Evolutionary conservation across 2,888 invertebrate species (phyloP).

Genomic region (Brenthis daphne): DNA sequence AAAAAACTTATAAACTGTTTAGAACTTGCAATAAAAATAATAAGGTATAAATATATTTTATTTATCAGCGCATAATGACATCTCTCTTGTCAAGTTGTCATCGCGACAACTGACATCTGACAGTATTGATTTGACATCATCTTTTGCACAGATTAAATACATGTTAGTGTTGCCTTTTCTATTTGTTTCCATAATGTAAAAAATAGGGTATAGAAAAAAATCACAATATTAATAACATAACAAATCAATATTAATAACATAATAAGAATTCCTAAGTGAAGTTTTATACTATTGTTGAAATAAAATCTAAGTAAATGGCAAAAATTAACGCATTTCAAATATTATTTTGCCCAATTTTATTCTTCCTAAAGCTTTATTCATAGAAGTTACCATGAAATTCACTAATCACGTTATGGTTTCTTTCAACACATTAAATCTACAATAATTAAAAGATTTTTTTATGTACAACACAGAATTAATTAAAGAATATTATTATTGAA

Average conservation of each 20-base stretch:
- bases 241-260: too few species aligned
- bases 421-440: not conserved
- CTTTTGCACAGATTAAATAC: slow-evolving; percentile 1
- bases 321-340: not conserved
- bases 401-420: not conserved
- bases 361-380: slow-evolving; percentile 12
- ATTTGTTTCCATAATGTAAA: too few species aligned
- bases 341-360: not conserved
- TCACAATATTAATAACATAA: too few species aligned
- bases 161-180: not conserved
- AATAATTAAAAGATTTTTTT: not conserved
- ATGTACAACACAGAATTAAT: not conserved
- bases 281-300: too few species aligned
- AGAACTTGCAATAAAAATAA: slow-evolving; percentile 58
- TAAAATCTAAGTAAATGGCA: not conserved
- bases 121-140: slow-evolving; percentile 4
- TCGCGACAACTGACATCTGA: not conserved
- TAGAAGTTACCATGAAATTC: not conserved
- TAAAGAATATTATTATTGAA: not conserved
- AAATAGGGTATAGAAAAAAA: too few species aligned
- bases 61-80: slow-evolving; percentile 44
- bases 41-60: slow-evolving; percentile 55
- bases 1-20: slow-evolving; percentile 53
- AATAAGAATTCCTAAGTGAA: too few species aligned
- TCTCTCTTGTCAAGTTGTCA: slow-evolving; percentile 38